phyloP scores from a whole-genome alignment of 2,888 invertebrate species.

The Pachycephus smyrnensis region DNA sequence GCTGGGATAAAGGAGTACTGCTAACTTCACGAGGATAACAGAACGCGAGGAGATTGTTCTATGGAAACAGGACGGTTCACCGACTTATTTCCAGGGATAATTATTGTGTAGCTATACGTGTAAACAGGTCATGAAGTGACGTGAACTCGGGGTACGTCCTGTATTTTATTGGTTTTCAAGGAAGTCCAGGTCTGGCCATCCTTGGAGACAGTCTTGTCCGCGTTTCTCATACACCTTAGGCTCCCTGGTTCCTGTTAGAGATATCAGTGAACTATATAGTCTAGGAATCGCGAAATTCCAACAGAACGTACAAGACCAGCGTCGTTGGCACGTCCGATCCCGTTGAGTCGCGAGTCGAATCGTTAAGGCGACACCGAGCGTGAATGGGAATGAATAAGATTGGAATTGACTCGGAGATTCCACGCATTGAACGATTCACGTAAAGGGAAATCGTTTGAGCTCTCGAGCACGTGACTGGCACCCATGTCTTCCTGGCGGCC shows the following conservation, averaged over 20 bases:
- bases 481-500: neutral
- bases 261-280: neutral
- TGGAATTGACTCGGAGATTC: neutral
- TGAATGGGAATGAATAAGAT: neutral
- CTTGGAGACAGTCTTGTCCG: too few relatives aligned
- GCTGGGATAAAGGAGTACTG: neutral
- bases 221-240: neutral
- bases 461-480: neutral
- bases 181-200: slow-evolving; percentile 29
- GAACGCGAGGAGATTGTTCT: slow-evolving; percentile 27
- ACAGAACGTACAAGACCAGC: neutral
- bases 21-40: slow-evolving; percentile 4
- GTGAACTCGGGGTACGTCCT: slow-evolving; percentile 21
- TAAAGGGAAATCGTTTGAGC: neutral
- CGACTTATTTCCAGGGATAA: slow-evolving; percentile 47
- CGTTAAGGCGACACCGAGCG: neutral
- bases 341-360: neutral
- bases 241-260: neutral
- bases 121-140: slow-evolving; percentile 35
- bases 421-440: neutral
- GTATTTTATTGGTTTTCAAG: slow-evolving; percentile 43
- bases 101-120: slow-evolving; percentile 43
- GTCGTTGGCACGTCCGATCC: neutral
- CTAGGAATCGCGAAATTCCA: neutral
- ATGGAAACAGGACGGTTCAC: slow-evolving; percentile 18